Percentiles rank a stretch among this genome's conserved stretches.
phyloP scores from a whole-genome alignment of 2,888 invertebrate species.

The Parthenolecanium corni region DNA sequence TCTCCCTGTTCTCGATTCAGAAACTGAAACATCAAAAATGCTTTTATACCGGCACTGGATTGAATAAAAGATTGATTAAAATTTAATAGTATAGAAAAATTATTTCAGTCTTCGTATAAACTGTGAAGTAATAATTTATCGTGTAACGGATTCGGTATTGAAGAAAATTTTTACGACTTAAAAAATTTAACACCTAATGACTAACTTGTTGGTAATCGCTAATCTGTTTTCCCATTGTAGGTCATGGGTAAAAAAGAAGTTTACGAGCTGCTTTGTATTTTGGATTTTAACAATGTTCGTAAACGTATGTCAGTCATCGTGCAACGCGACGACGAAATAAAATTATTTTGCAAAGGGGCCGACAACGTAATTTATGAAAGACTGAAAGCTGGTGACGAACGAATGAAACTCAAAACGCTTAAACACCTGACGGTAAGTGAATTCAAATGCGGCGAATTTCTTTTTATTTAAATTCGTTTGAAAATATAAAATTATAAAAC shows the following conservation, averaged over 20 bases:
- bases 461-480: background rate
- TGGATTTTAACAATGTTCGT: slow-evolving; percentile 98
- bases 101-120: too few relatives aligned
- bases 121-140: too few relatives aligned
- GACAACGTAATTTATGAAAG: slow-evolving; percentile 96
- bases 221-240: slow-evolving; percentile 42
- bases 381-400: slow-evolving; percentile 61
- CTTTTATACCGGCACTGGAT: too few relatives aligned
- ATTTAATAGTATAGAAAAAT: too few relatives aligned
- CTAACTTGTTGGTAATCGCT: too few relatives aligned
- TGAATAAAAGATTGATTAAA: too few relatives aligned
- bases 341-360: slow-evolving; percentile 94
- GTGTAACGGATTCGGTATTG: too few relatives aligned
- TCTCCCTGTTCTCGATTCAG: too few relatives aligned
- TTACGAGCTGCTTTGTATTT: slow-evolving; percentile 90
- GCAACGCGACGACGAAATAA: slow-evolving; percentile 55
- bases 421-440: slow-evolving; percentile 83
- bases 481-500: background rate
- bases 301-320: slow-evolving; percentile 98
- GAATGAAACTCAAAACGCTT: slow-evolving; percentile 69
- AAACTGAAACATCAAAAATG: too few relatives aligned
- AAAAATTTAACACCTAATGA: background rate
- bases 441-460: background rate
- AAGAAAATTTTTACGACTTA: too few relatives aligned
- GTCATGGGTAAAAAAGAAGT: slow-evolving; percentile 48